phyloP scores from a whole-genome alignment of 2,888 invertebrate genomes.

The Drosophila phalerata region DNA sequence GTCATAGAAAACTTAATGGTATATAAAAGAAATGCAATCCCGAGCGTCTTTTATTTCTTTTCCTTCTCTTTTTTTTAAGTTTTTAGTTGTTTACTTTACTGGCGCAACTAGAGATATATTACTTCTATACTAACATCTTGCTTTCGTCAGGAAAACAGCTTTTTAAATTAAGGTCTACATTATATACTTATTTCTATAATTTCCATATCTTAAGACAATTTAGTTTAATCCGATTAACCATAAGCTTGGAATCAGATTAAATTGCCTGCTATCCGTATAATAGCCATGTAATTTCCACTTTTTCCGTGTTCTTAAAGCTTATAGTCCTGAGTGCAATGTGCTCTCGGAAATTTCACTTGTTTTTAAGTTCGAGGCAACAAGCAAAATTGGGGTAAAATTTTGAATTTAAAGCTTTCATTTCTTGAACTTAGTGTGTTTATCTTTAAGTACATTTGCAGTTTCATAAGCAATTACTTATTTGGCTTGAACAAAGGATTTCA shows the following conservation, averaged over 20 bases:
- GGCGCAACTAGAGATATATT: no score
- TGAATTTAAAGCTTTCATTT: constrained; percentile 1
- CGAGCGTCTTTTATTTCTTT: neutral
- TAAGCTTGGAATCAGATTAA: neutral
- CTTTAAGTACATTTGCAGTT: constrained; percentile 8
- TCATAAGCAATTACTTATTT: constrained; percentile 11
- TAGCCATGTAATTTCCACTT: neutral
- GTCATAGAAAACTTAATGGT: neutral
- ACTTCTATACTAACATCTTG: neutral
- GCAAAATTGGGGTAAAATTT: neutral
- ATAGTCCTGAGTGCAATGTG: neutral
- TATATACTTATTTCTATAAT: neutral
- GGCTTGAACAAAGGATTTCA: neutral
- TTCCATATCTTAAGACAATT: neutral
- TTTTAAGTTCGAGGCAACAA: neutral
- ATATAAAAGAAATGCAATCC: no score
- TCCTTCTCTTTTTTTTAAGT: no score
- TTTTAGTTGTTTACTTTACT: no score
- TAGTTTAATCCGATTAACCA: neutral
- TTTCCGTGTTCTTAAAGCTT: neutral
- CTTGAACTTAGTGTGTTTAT: constrained; percentile 7
- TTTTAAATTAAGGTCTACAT: neutral
- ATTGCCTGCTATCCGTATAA: neutral
- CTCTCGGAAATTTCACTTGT: neutral
- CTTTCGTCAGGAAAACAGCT: neutral